Percentiles rank a stretch among this genome's conserved stretches.
phyloP scores from a whole-genome alignment of 2,888 invertebrate species.

The Catocala sponsa region DNA sequence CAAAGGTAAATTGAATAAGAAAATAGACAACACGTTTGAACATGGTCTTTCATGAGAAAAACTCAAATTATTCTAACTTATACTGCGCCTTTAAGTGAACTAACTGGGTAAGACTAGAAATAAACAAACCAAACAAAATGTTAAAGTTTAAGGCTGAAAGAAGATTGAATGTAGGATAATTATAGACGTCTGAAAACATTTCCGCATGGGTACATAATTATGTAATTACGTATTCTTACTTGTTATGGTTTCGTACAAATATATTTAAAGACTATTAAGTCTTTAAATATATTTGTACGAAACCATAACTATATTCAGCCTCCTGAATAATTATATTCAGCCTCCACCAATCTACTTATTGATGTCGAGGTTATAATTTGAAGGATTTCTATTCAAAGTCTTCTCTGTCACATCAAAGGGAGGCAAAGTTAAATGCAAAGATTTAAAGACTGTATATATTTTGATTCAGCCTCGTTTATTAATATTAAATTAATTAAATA shows the following conservation, averaged over 20 bases:
- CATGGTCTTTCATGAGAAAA: constrained; percentile 56
- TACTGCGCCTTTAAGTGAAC: no score
- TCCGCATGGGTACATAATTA: background rate
- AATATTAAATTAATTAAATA: constrained; percentile 7
- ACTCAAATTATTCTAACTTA: constrained; percentile 14
- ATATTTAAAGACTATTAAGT: background rate
- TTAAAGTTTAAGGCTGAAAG: no score
- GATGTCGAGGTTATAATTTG: background rate
- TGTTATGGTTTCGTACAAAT: background rate
- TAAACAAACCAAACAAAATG: no score
- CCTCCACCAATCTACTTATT: background rate
- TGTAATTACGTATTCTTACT: background rate
- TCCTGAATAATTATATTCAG: no score
- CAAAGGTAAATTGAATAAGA: constrained; percentile 72
- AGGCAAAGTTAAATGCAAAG: constrained; percentile 1
- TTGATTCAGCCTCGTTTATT: background rate
- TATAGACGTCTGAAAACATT: background rate
- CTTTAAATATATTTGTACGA: no score
- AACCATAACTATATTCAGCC: no score
- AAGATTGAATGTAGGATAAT: no score
- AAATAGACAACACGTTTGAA: constrained; percentile 67
- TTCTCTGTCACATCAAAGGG: constrained; percentile 7
- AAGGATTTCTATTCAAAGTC: constrained; percentile 1
- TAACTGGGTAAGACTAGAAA: no score
- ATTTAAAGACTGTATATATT: constrained; percentile 11